A percentile compares a stretch with the other conserved stretches of the same genome.
phyloP scores from a whole-genome alignment of 2,888 invertebrate species.

The Palloptera scutellata region DNA sequence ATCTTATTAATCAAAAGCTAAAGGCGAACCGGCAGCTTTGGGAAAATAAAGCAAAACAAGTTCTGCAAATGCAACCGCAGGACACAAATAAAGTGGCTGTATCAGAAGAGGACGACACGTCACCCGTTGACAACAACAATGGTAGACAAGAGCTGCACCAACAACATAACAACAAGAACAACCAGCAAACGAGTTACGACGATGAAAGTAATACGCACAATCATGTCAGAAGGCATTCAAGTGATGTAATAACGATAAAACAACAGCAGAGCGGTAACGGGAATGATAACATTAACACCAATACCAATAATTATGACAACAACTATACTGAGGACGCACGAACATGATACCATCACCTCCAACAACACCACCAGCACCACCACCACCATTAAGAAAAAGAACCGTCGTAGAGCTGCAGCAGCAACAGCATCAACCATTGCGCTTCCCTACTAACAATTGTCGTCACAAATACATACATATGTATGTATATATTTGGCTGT shows the following conservation, averaged over 20 bases:
- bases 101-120: slow-evolving; percentile 48
- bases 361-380: slow-evolving; percentile 19
- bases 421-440: slow-evolving; percentile 14
- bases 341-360: slow-evolving; percentile 48
- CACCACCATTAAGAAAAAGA: slow-evolving; percentile 6
- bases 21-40: slow-evolving; percentile 63
- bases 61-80: slow-evolving; percentile 54
- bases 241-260: slow-evolving; percentile 27
- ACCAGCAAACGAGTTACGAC: slow-evolving; percentile 4
- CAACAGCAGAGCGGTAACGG: slow-evolving; percentile 15
- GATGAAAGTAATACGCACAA: slow-evolving; percentile 22
- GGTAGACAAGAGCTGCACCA: slow-evolving; percentile 35
- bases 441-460: not conserved
- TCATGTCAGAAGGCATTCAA: slow-evolving; percentile 37
- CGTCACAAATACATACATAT: not conserved
- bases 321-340: slow-evolving; percentile 16
- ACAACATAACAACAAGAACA: slow-evolving; percentile 31
- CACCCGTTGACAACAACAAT: slow-evolving; percentile 29
- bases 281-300: slow-evolving; percentile 23
- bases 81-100: slow-evolving; percentile 43
- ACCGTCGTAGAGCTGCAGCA: slow-evolving; percentile 17
- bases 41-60: slow-evolving; percentile 64
- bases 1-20: slow-evolving; percentile 49
- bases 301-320: slow-evolving; percentile 16
- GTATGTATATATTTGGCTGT: no score